These are phyloP conservation scores for Ooceraea biroi DNA, from an alignment of 1,140 invertebrate species.

Conservation along the genomic window DNA sequence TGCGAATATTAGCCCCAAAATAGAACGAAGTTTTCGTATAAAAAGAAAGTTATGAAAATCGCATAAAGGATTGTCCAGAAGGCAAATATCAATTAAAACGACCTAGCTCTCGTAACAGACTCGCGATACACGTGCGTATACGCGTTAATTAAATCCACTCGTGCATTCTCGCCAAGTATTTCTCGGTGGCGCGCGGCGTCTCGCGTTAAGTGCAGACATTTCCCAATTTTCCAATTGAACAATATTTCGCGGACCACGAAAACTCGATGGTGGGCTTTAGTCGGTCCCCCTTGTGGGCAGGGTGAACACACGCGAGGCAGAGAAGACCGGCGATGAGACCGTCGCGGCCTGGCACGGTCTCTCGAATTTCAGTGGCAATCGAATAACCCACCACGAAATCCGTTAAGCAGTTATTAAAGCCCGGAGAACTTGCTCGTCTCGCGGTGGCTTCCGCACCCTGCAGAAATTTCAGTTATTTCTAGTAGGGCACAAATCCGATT, in stretches of 20 bases:
- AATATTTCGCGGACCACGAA: slow-evolving; percentile 16
- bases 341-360: slow-evolving; percentile 10
- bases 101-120: neutral
- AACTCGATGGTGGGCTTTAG: slow-evolving; percentile 2
- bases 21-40: neutral
- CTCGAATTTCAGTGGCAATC: slow-evolving; percentile 51
- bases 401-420: slow-evolving; percentile 64
- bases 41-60: slow-evolving; percentile 4
- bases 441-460: slow-evolving; percentile 21
- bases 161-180: slow-evolving; percentile 1
- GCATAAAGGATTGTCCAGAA: too few species aligned
- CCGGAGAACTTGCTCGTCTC: slow-evolving; percentile 51
- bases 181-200: neutral
- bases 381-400: slow-evolving; percentile 59
- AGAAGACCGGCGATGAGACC: slow-evolving; percentile 28
- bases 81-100: neutral
- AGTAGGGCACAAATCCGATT: slow-evolving; percentile 64
- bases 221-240: slow-evolving; percentile 26
- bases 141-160: slow-evolving; percentile 17
- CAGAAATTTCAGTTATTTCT: slow-evolving; percentile 66
- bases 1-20: neutral
- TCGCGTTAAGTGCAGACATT: neutral
- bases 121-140: neutral
- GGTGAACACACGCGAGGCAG: neutral
- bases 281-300: neutral